These are phyloP conservation scores for Rugalucina vietnamica DNA, from an alignment of 2,888 invertebrate species.

Conservation along the genomic window DNA sequence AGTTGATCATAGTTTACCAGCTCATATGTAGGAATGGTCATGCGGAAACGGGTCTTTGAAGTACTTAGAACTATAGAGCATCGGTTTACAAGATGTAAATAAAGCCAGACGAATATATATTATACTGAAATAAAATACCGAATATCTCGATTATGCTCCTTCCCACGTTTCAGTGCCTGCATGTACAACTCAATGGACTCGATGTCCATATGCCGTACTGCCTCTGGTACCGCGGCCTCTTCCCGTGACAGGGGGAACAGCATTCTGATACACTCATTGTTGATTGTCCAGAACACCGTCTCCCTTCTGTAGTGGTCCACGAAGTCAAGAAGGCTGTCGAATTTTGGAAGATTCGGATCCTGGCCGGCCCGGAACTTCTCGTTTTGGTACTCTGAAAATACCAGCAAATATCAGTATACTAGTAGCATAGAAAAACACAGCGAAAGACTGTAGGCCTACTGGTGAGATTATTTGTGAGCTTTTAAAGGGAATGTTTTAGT, in stretches of 20 bases:
- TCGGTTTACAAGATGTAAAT: no score
- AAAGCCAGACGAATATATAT: no score
- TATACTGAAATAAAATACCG: no score
- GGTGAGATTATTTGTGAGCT: neutral
- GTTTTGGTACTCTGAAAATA: conserved; percentile 39
- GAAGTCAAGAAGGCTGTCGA: conserved; percentile 45
- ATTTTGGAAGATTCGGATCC: conserved; percentile 43
- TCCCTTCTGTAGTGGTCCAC: conserved; percentile 48
- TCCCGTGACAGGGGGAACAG: conserved; percentile 57
- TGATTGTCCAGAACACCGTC: conserved; percentile 56
- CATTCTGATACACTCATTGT: conserved; percentile 53
- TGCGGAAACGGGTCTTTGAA: no score
- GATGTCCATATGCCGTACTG: conserved; percentile 56
- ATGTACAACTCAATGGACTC: conserved; percentile 57
- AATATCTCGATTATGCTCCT: conserved; percentile 57
- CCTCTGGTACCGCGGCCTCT: conserved; percentile 54
- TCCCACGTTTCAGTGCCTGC: conserved; percentile 56
- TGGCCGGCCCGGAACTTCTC: conserved; percentile 48
- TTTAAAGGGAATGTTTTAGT: neutral
- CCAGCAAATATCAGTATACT: neutral
- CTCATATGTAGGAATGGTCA: no score
- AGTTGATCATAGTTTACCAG: no score
- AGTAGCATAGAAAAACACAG: neutral
- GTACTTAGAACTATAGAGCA: no score
- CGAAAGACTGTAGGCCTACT: neutral